phyloP scores from a whole-genome alignment of 2,888 invertebrate genomes.

The Halocaridina rubra region DNA sequence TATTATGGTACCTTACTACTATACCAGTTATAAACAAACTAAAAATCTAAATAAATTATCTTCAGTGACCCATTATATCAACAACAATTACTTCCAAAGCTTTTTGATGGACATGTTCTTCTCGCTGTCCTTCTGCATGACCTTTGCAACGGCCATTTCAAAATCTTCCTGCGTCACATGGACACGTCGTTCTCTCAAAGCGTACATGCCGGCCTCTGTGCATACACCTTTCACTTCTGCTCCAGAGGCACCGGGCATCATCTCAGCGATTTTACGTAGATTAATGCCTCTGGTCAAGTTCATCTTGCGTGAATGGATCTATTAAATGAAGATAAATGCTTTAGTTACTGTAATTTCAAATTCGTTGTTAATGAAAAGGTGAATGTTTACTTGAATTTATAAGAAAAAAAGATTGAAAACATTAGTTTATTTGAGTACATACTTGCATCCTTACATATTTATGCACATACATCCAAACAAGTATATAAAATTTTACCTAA shows the following conservation, averaged over 20 bases:
- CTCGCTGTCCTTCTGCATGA: constrained; percentile 99
- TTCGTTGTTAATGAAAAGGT: no score
- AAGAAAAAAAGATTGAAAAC: no score
- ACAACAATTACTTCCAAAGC: constrained; percentile 95
- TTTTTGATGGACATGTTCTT: constrained; percentile 99
- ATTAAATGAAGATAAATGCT: not conserved
- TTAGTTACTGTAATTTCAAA: no score
- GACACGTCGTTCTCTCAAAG: constrained; percentile 94
- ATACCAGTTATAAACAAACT: not conserved
- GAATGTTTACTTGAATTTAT: no score
- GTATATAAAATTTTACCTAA: no score
- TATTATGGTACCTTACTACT: not conserved
- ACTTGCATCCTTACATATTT: no score
- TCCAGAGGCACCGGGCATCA: constrained; percentile 99
- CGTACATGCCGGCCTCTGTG: constrained; percentile 99
- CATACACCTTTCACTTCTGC: constrained; percentile 96
- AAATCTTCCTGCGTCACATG: constrained; percentile 99
- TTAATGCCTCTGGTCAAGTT: constrained; percentile 98
- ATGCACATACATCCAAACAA: no score
- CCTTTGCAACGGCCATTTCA: constrained; percentile 99
- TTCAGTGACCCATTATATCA: no score
- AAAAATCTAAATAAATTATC: not conserved
- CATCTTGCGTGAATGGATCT: constrained; percentile 98
- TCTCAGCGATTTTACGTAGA: constrained; percentile 93
- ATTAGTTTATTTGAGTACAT: no score